phyloP scores from a whole-genome alignment of 2,797 vertebrate genomes.

The Cossypha heuglini region DNA sequence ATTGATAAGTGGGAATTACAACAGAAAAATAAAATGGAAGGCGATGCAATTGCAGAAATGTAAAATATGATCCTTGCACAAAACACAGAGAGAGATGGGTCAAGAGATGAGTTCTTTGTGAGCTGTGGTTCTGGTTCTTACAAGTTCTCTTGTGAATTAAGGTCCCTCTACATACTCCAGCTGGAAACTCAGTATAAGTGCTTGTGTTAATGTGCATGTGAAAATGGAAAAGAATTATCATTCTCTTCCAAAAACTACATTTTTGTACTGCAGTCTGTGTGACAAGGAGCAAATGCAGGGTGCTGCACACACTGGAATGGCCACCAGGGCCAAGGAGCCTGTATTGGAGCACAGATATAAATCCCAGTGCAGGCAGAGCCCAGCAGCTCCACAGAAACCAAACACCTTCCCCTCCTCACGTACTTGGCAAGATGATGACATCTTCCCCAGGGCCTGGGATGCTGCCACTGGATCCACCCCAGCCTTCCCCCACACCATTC shows the following conservation, averaged over 20 bases:
- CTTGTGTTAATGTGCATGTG: accelerated
- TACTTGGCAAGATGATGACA: slow-evolving; percentile 74
- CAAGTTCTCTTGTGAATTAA: not conserved
- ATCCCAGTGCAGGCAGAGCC: accelerated
- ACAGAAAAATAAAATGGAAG: not conserved
- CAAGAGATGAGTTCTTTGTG: not conserved
- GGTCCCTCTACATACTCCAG: too few species aligned
- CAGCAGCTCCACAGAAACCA: not conserved
- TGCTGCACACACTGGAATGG: not conserved
- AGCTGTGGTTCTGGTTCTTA: not conserved
- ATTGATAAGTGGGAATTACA: not conserved
- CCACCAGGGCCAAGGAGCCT: not conserved
- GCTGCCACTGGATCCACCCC: slow-evolving; percentile 63
- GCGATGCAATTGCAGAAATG: not conserved
- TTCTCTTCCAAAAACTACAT: not conserved
- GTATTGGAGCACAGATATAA: accelerated
- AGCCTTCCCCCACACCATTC: slow-evolving; percentile 63
- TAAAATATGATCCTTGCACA: not conserved
- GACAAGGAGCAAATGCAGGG: accelerated
- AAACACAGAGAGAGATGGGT: not conserved
- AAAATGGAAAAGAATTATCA: not conserved
- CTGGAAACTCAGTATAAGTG: too few species aligned
- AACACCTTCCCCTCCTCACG: not conserved
- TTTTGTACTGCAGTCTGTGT: not conserved
- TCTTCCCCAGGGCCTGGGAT: slow-evolving; percentile 72